phyloP scores from a whole-genome alignment of 2,797 vertebrate genomes.

The Sternarchorhynchus goeldii region DNA sequence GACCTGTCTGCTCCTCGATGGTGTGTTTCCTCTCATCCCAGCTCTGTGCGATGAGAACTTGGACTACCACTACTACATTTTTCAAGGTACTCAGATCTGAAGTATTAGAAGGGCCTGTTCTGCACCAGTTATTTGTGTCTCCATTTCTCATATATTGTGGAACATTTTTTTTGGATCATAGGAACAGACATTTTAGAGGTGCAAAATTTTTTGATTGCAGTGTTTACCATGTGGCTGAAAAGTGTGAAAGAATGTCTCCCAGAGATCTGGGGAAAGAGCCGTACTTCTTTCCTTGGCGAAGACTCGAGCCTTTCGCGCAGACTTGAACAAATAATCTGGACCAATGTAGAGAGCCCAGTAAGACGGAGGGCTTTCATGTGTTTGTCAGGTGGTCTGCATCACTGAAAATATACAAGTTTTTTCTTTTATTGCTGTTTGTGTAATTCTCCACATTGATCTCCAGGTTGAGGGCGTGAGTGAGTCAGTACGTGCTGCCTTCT shows the following conservation, averaged over 20 bases:
- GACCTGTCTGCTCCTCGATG: slow-evolving; percentile 78
- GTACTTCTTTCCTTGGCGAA: slow-evolving; percentile 66
- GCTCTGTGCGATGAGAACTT: slow-evolving; percentile 76
- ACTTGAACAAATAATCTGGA: slow-evolving; percentile 81
- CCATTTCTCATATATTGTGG: not conserved
- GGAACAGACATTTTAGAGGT: not conserved
- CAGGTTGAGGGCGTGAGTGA: slow-evolving; percentile 85
- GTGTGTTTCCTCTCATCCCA: slow-evolving; percentile 77
- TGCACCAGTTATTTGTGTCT: not conserved
- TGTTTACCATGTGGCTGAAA: slow-evolving; percentile 83
- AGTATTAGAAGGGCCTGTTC: not conserved
- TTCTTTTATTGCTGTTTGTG: not conserved
- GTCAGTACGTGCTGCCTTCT: slow-evolving; percentile 76
- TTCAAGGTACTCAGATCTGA: slow-evolving; percentile 78
- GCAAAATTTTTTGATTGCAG: slow-evolving; percentile 60
- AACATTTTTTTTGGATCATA: not conserved
- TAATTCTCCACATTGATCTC: not conserved
- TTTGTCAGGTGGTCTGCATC: not conserved
- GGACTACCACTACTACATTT: slow-evolving; percentile 80
- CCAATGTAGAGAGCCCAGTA: slow-evolving; percentile 84
- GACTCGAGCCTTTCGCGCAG: slow-evolving; percentile 62
- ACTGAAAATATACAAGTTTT: not conserved
- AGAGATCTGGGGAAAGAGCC: slow-evolving; percentile 71
- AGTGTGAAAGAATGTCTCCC: slow-evolving; percentile 73
- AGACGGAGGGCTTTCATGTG: slow-evolving; percentile 41